Conservation (phyloP, 1,140 invertebrate genomes). For the Dufourea novaeangliae region DNA sequence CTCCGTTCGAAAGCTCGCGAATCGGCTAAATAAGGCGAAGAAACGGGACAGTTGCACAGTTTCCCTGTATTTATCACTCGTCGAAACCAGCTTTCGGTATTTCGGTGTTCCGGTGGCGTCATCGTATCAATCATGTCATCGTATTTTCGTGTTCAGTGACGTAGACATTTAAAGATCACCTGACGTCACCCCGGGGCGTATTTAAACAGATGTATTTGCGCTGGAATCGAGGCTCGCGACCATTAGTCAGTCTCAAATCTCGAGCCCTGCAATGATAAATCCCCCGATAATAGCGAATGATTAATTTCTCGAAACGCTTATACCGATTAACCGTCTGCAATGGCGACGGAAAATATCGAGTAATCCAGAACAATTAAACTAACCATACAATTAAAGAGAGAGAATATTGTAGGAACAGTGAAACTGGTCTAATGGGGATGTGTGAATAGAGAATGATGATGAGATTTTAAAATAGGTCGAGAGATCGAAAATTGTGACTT, state of each 20-base stretch:
- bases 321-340: neutral
- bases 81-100: no score
- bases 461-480: no score
- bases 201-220: constrained; percentile 51
- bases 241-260: constrained; percentile 33
- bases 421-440: no score
- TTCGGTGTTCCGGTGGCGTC: constrained; percentile 6
- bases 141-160: constrained; percentile 42
- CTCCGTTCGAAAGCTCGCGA: no score
- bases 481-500: no score
- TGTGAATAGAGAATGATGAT: no score
- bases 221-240: neutral
- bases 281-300: neutral
- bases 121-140: neutral
- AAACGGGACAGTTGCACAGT: neutral
- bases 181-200: constrained; percentile 39
- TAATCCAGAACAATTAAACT: neutral
- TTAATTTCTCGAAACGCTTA: neutral
- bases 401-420: no score
- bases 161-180: constrained; percentile 51
- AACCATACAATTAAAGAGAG: neutral
- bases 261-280: constrained; percentile 40
- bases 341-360: neutral
- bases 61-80: neutral
- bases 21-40: neutral